phyloP scores from a whole-genome alignment of 2,113 vertebrate genomes.

The Athene noctua region DNA sequence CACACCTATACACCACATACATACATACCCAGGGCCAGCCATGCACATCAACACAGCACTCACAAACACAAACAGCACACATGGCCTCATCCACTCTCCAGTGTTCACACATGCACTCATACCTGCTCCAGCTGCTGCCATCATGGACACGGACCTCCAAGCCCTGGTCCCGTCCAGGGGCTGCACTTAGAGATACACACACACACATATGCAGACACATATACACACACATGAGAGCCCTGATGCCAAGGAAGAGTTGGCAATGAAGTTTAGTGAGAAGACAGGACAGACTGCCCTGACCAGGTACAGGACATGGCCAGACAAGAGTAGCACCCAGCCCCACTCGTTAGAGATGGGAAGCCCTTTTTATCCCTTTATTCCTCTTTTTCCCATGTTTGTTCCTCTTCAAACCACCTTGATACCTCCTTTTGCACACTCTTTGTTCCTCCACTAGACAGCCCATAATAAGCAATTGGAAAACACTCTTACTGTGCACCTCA shows the following conservation, averaged over 20 bases:
- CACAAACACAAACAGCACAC: background rate
- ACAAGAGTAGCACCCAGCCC: background rate
- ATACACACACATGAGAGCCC: rapidly evolving
- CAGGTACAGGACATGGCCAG: background rate
- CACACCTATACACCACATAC: too few species aligned
- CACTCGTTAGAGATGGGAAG: background rate
- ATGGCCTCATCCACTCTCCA: background rate
- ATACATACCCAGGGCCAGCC: rapidly evolving
- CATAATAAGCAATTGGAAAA: background rate
- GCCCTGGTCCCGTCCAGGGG: background rate
- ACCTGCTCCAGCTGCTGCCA: background rate
- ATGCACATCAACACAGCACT: background rate
- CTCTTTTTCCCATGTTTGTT: background rate
- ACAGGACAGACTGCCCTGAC: background rate
- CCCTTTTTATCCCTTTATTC: background rate
- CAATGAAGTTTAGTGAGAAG: background rate
- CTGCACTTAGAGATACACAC: background rate
- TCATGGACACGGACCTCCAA: background rate
- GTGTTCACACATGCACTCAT: rapidly evolving
- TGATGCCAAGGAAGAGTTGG: background rate
- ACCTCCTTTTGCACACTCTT: background rate
- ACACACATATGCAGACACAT: too few species aligned
- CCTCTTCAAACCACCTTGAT: background rate
- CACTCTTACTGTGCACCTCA: background rate
- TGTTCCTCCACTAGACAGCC: background rate